Conservation (phyloP, 1,140 invertebrate genomes). For the Octopus bimaculoides region DNA sequence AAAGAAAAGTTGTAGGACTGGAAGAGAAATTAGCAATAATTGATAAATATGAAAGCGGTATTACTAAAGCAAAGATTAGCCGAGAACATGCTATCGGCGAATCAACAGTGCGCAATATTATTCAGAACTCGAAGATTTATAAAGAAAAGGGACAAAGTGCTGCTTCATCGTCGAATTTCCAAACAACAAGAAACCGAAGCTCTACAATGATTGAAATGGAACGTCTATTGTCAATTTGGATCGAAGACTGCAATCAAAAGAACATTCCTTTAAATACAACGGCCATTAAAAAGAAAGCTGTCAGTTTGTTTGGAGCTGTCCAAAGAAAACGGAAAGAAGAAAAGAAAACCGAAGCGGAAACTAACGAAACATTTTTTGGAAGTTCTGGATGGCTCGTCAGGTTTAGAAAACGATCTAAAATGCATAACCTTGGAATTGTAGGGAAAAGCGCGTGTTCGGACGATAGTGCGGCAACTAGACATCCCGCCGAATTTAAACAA, state of each 20-base stretch:
- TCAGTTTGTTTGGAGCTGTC: background rate
- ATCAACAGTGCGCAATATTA: background rate
- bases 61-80: background rate
- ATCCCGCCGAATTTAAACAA: constrained; percentile 4
- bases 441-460: background rate
- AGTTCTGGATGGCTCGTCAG: constrained; percentile 4
- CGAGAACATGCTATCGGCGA: background rate
- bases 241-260: background rate
- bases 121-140: constrained; percentile 2
- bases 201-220: constrained; percentile 5
- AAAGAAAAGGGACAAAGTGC: constrained; percentile 6
- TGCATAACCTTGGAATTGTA: background rate
- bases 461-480: background rate
- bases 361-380: constrained; percentile 7
- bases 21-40: constrained; percentile 1
- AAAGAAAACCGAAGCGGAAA: background rate
- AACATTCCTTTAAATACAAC: background rate
- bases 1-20: constrained; percentile 4
- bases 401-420: constrained; percentile 1
- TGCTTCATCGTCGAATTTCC: background rate
- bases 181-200: background rate
- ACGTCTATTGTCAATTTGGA: background rate
- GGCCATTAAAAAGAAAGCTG: background rate
- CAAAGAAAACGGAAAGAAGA: background rate
- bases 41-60: background rate